Conservation (phyloP, 2,113 vertebrate genomes). For the Erpornis zantholeuca region DNA sequence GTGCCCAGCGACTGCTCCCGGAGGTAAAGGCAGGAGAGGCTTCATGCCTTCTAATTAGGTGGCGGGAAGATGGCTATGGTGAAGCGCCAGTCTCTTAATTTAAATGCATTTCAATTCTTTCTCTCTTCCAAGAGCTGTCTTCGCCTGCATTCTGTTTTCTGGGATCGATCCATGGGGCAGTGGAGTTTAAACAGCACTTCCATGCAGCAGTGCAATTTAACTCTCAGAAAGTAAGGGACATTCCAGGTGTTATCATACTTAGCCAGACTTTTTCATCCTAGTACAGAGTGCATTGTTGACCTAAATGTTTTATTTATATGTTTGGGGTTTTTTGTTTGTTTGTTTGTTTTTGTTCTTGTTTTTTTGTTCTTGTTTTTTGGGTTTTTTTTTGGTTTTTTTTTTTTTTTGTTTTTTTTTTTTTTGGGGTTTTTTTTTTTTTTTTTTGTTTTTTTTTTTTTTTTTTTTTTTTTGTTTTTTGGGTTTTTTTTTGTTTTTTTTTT, state of each 20-base stretch:
- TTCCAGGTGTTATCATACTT: neutral
- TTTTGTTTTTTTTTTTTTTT: neutral
- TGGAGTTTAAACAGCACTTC: neutral
- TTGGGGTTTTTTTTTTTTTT: too few relatives aligned
- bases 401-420: too few relatives aligned
- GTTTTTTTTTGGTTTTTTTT: too few relatives aligned
- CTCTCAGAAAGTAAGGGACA: neutral
- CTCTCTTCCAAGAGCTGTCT: neutral
- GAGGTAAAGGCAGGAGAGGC: neutral
- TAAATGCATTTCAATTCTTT: neutral
- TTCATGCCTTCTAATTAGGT: neutral
- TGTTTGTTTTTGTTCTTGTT: too few relatives aligned
- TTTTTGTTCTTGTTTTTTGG: too few relatives aligned
- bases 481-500: neutral
- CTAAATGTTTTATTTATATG: neutral
- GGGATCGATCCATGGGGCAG: neutral
- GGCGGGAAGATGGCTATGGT: conserved; percentile 1
- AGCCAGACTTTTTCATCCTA: neutral
- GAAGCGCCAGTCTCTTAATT: neutral
- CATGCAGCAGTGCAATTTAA: neutral
- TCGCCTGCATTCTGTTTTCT: neutral
- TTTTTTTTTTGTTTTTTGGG: too few relatives aligned
- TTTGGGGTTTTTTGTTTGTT: neutral
- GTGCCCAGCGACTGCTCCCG: neutral
- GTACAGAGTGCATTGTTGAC: neutral